Evolutionary conservation across 2,113 vertebrate genomes (phyloP).

Genomic region (Alectura lathami): DNA sequence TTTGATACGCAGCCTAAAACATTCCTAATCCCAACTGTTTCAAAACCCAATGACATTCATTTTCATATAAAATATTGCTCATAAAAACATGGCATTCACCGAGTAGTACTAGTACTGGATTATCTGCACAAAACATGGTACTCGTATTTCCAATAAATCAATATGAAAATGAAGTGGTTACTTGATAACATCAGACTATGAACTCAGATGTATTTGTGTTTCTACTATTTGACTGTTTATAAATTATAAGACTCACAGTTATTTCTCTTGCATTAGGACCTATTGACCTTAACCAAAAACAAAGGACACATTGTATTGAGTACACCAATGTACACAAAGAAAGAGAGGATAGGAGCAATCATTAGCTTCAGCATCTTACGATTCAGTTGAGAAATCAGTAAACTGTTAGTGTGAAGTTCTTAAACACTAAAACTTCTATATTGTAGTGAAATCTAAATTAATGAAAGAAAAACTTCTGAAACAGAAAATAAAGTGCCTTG

Average conservation of each 20-base stretch:
- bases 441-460: not conserved
- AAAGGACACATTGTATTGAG: no score
- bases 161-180: not conserved
- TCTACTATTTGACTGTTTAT: not conserved
- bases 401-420: rapidly evolving
- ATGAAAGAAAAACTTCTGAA: not conserved
- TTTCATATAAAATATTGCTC: not conserved
- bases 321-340: rapidly evolving
- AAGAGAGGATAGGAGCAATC: not conserved
- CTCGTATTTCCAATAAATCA: not conserved
- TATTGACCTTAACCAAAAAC: not conserved
- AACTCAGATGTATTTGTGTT: not conserved
- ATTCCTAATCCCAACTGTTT: not conserved
- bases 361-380: not conserved
- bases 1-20: not conserved
- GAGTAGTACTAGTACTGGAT: not conserved
- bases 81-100: not conserved
- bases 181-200: not conserved
- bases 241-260: not conserved
- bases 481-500: not conserved
- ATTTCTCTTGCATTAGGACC: not conserved
- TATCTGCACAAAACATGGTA: not conserved
- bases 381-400: not conserved
- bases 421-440: no score
- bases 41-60: not conserved